Evolutionary conservation across 2,797 vertebrate species (phyloP).

Genomic region (Numenius phaeopus): DNA sequence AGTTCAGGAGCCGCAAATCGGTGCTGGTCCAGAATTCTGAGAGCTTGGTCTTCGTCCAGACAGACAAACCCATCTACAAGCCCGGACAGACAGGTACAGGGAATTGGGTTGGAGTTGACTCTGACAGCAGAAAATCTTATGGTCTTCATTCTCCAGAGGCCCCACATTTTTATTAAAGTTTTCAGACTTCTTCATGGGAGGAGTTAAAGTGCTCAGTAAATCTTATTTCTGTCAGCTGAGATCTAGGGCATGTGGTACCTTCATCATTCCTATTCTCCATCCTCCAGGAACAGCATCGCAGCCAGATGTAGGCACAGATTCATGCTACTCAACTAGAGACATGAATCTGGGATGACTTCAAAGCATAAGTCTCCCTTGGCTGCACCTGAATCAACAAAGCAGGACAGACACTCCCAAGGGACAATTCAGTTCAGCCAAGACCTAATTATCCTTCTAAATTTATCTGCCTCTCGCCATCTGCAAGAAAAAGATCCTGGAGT

Average conservation of each 20-base stretch:
- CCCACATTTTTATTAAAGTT: background rate
- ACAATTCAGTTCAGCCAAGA: background rate
- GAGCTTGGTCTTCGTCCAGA: constrained; percentile 85
- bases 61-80: constrained; percentile 92
- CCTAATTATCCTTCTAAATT: constrained; percentile 7
- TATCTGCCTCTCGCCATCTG: background rate
- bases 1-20: constrained; percentile 78
- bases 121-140: background rate
- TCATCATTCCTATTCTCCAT: background rate
- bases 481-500: background rate
- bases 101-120: background rate
- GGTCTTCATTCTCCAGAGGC: background rate
- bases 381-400: background rate
- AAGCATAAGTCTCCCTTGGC: background rate
- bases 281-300: background rate
- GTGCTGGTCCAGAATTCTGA: constrained; percentile 76
- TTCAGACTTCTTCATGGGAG: background rate
- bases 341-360: background rate
- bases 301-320: background rate
- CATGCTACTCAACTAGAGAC: background rate
- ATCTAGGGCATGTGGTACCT: background rate
- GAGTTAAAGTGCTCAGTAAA: background rate
- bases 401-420: background rate
- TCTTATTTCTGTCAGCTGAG: background rate
- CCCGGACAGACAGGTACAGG: constrained; percentile 85